Evolutionary conservation across 2,113 vertebrate genomes (phyloP), one percentile per base, ranked within the genome.

Genomic region (Emberiza fucata): DNA sequence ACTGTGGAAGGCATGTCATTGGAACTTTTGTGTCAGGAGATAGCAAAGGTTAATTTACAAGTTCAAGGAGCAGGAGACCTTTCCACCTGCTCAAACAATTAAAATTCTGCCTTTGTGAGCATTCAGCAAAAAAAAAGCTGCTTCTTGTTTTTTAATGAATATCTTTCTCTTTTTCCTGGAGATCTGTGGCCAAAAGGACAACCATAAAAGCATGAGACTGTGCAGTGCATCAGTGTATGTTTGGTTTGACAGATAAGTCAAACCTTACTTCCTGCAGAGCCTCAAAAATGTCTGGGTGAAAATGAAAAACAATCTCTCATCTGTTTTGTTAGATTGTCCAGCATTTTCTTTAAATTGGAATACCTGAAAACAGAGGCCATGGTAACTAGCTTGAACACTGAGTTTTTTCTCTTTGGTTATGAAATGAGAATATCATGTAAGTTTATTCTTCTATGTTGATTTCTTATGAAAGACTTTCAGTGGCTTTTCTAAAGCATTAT

Each of bases 61-160:
- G 81, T 94, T 92, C 57, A 91, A 60, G 86, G 69, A 79, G 73
- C 64, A 68, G 61, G 45, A 92, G 83, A 84, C 86, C 73, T 89
- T 87, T 95, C 65, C 66, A 92, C 53, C 48, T 92, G 91, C 81
- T 82, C 73, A 79, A 53, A 89, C 73, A 82, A 69, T 78, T 79
- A 69, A 72, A 94, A 70, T 92, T 73, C 44, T 90, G 56, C n/a
- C 39, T 84, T 79, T 72, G 35, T 87, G n/a, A 72, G 28, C 65
- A 57, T 81, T 95, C 77, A 68, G 88, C 9, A 87, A 66, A 66
- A 72, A 92, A 76, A 72, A 10, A 87, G 53, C 48, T 89, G 19
- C 51, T 92, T 1, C n/a, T 73, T 90, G 50, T 5, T 81, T 91
- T 79, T 61, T 72, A 61, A 77, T 59, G 39, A 81, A 14, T 31